Conservation (phyloP, 2,113 vertebrate genomes). For the Stegostoma tigrinum region DNA sequence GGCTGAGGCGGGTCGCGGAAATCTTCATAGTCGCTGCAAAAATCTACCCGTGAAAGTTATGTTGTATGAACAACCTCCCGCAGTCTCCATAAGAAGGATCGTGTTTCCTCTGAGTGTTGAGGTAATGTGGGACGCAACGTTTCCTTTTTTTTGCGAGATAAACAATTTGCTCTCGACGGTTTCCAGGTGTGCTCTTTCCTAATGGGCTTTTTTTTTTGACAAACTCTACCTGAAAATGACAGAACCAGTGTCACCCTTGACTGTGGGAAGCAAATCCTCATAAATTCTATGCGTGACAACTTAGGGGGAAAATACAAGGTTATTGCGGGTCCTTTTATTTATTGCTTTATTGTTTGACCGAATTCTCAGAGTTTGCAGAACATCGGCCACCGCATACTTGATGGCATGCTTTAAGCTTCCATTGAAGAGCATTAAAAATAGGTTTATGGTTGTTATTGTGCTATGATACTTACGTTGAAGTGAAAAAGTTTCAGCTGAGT, state of each 20-base stretch:
- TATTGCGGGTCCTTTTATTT: neutral
- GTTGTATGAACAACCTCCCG: neutral
- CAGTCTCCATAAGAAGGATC: neutral
- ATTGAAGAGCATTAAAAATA: neutral
- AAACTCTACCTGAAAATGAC: neutral
- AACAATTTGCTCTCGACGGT: too few species aligned
- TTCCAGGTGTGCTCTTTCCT: neutral
- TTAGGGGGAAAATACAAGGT: neutral
- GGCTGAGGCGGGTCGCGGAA: neutral
- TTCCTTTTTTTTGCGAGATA: neutral
- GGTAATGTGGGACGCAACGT: neutral
- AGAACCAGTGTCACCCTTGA: neutral
- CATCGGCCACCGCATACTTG: neutral
- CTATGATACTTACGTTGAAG: neutral
- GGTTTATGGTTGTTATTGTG: neutral
- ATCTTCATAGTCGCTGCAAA: neutral
- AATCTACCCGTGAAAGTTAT: neutral
- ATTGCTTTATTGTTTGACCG: neutral
- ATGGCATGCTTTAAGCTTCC: neutral
- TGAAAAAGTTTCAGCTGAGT: neutral
- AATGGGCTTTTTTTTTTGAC: neutral
- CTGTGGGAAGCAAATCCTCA: neutral
- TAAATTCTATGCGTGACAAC: too few species aligned
- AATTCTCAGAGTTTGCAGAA: neutral
- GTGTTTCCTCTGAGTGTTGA: neutral